These are phyloP conservation scores for Oncorhynchus nerka DNA, from an alignment of 2,113 vertebrate species.

Conservation along the genomic window DNA sequence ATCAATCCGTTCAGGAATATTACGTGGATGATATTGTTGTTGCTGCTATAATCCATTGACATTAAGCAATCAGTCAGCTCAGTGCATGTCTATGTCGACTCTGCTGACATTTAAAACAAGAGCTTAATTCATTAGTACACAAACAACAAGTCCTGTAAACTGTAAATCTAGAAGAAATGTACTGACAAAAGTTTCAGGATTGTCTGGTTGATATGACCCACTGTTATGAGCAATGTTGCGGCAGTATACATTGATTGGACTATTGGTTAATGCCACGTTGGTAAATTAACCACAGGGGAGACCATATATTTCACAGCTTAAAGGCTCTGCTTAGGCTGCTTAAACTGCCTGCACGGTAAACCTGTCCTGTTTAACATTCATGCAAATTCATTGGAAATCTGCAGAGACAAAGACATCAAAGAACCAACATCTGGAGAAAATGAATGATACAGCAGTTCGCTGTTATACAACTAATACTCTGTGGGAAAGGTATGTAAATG, in stretches of 20 bases:
- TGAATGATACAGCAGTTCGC: neutral
- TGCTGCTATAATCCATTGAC: conserved; percentile 20
- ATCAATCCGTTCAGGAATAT: conserved; percentile 12
- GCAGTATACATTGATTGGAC: conserved; percentile 51
- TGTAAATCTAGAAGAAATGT: conserved; percentile 33
- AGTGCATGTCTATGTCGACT: conserved; percentile 11
- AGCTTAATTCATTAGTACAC: conserved; percentile 16
- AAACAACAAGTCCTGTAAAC: conserved; percentile 32
- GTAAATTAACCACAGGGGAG: conserved; percentile 27
- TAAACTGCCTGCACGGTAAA: conserved; percentile 55
- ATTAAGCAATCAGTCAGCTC: conserved; percentile 28
- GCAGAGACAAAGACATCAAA: neutral
- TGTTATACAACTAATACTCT: neutral
- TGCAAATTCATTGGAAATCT: neutral
- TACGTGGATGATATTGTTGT: conserved; percentile 13
- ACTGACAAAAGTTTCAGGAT: conserved; percentile 24
- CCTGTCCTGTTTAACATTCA: conserved; percentile 36
- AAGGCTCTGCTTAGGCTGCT: conserved; percentile 35
- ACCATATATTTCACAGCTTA: conserved; percentile 38
- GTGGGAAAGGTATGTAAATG: too few species aligned
- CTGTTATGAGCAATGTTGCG: conserved; percentile 40
- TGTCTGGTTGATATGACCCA: conserved; percentile 43
- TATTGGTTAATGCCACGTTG: conserved; percentile 40
- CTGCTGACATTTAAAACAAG: conserved; percentile 41
- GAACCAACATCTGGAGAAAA: neutral